Conservation (phyloP, 53 echinoderm and acorn worm species). For the Apostichopus leukothele region DNA sequence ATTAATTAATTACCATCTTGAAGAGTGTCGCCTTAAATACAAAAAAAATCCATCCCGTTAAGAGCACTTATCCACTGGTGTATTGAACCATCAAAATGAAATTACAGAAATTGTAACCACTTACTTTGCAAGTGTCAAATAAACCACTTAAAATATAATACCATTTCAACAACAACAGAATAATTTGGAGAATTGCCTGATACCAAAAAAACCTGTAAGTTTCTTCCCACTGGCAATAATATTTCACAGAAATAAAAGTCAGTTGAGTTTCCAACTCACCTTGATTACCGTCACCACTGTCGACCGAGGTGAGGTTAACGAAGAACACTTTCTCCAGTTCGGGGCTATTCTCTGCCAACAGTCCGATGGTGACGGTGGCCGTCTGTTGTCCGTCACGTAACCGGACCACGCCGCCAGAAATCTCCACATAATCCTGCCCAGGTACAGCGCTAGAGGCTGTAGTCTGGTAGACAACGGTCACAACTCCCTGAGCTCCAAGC, state of each 20-base stretch:
- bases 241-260: neutral
- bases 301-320: slow-evolving; percentile 85
- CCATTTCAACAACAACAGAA: too few species aligned
- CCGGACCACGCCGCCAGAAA: slow-evolving; percentile 68
- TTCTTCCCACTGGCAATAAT: too few species aligned
- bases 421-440: slow-evolving; percentile 73
- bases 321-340: slow-evolving; percentile 84
- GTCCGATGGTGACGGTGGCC: slow-evolving; percentile 59
- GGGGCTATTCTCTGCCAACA: slow-evolving; percentile 71
- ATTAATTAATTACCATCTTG: too few species aligned
- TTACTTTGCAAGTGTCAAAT: too few species aligned
- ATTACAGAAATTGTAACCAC: too few species aligned
- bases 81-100: too few species aligned
- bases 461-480: slow-evolving; percentile 82
- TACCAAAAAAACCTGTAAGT: too few species aligned
- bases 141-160: too few species aligned
- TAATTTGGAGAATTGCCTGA: too few species aligned
- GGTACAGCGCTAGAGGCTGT: slow-evolving; percentile 65
- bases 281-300: slow-evolving; percentile 55
- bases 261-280: slow-evolving; percentile 32
- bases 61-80: too few species aligned
- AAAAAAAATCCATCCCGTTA: too few species aligned
- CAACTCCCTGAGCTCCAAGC: slow-evolving; percentile 76
- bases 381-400: slow-evolving; percentile 56
- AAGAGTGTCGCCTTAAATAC: too few species aligned